Base-by-base conservation (phyloP, 1,140 invertebrate species). In the Sycophila sp. region DNA sequence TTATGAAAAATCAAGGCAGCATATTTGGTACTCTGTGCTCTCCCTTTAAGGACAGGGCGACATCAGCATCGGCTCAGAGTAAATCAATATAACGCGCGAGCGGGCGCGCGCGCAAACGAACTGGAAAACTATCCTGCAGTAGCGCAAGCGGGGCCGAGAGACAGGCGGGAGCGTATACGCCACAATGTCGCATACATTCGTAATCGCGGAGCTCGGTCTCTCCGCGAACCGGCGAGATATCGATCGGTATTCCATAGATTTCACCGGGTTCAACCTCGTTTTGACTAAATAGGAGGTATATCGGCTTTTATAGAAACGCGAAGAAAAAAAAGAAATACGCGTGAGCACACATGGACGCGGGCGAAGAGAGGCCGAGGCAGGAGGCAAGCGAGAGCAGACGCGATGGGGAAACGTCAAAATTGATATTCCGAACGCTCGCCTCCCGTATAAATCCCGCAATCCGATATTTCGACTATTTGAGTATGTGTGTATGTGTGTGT, bases 211-310 rank as follows among this genome's bases (percentile, higher is more conserved):
- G n/a, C n/a, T n/a, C n/a, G n/a, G n/a, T n/a, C n/a, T n/a, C n/a
- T n/a, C 65, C 63, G 34, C 11, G 32, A 24, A 22, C n/a, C 19
- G 10, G 40, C n/a, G 53, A 67, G 78, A 80, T 83, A 84, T 83
- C 78, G 80, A 82, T 82, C 80, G 76, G 73, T 76, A 77, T 80
- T 76, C 77, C 73, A 71, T 76, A 74, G 77, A 82, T 82, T 83
- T 83, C 79, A 77, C 76, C 77, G 76, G 73, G 71, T 78, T 78
- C 75, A 76, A 79, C 75, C 78, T 79, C 72, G 78, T 80, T 81
- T 80, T 77, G 78, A 82, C 78, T 80, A 81, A 83, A 83, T 78
- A 82, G 78, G 79, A 78, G n/a, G 77, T 79, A 78, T 80, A 80
- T 80, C 76, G 78, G 76, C 79, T 83, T 81, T 80, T 81, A 81